Base-by-base conservation (phyloP, 2,797 vertebrate species). In the Hozukius guyotensis region DNA sequence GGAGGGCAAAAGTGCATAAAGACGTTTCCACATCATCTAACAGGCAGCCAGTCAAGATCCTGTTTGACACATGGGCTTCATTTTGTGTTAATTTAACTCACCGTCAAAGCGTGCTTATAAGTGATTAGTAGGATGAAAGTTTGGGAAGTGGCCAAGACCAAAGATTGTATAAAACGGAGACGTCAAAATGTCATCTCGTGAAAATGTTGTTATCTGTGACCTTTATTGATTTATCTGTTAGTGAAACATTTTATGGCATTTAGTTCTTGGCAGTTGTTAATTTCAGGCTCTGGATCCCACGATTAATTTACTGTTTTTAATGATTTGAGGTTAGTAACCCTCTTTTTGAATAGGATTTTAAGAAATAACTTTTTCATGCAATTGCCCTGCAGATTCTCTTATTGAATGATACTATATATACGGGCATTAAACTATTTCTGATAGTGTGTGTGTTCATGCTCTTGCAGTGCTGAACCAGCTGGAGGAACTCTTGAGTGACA, bases 401-500 rank as follows among this genome's bases (percentile, higher is more conserved):
- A 3, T 1, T 63, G 18, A 56, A 14, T 29, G 4, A 64, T 5
- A 6, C 4, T 2, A 9, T 59, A 12, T 18, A 24, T 55, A 64
- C 36, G 9, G 22, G 13, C 3, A 34, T 55, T 25, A 24, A 53
- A 42, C 8, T 61, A 29, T 12, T 8, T 38, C n/a, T 24, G 16
- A 53, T 12, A 1, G 32, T 77, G 42, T 42, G 20, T 71, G 36
- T 73, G 42, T 3, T 20, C 12, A 0, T 70, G 75, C 63, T 82
- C 27, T 84, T n/a, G 0, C 94, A 99, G 98, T 99, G 86, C 88
- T 99, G 90, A 99, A 99, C 95, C 98, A 99, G 94, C 94, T 99
- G 42, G 98, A 99, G 93, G 98, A 99, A 87, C 96, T 99, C 84
- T 94, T 99, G 94, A 99, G 98, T 0, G 98, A 99, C 94, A 99